phyloP scores from a whole-genome alignment of 2,888 invertebrate species.

The Eupithecia subfuscata region DNA sequence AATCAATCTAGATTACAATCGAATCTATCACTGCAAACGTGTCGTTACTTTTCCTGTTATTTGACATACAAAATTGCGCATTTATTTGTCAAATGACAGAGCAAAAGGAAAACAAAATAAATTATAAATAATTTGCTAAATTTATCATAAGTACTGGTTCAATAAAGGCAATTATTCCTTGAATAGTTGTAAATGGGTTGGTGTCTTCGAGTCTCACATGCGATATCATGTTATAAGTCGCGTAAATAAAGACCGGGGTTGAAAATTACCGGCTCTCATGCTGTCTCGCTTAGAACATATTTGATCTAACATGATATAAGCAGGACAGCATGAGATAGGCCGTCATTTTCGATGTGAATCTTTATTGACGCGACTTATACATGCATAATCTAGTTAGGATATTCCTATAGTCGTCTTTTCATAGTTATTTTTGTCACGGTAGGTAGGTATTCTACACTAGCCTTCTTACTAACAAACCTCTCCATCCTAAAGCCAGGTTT shows the following conservation, averaged over 20 bases:
- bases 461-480: too few relatives aligned
- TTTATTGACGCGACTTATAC: background rate
- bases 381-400: background rate
- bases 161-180: background rate
- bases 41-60: background rate
- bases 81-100: slow-evolving; percentile 8
- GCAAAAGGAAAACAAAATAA: background rate
- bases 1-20: background rate
- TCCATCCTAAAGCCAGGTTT: too few relatives aligned
- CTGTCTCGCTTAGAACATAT: background rate
- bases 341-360: background rate
- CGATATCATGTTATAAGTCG: background rate
- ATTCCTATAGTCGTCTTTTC: too few relatives aligned
- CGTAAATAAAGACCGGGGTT: background rate
- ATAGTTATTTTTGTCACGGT: too few relatives aligned
- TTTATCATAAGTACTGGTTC: slow-evolving; percentile 16
- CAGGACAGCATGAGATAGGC: background rate
- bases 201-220: background rate
- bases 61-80: background rate
- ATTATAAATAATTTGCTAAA: slow-evolving; percentile 9
- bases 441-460: too few relatives aligned
- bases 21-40: background rate
- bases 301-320: background rate
- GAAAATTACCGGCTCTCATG: background rate
- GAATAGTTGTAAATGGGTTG: background rate